Evolutionary conservation across 2,888 invertebrate species (phyloP), one percentile per base, ranked within the genome.

Genomic region (Drosophila maculinotata): DNA sequence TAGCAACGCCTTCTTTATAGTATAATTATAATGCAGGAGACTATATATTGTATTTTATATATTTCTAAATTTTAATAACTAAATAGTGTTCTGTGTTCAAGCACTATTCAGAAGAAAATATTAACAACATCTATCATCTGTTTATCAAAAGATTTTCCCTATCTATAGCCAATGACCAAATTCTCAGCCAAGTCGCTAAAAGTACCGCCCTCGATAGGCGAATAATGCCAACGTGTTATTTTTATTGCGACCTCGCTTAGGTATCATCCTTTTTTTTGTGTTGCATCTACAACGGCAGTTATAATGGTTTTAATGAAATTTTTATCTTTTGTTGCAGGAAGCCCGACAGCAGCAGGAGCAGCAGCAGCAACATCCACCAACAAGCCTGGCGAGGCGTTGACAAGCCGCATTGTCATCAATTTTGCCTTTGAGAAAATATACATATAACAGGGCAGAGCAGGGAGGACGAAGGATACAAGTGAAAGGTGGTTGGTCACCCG

Each of bases 401-500:
- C 83, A 81, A 82, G 86, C 86, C 81, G 77, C 81, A 82, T 81
- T 82, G 81, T 85, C 86, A 81, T 81, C 83, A 85, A 82, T 82
- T 85, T 69, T 72, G 76, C 77, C 62, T 68, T 75, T 48, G 58
- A 65, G 72, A 59, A 58, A 52, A 80, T 64, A 66, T 58, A 56
- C 17, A 68, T 33, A 38, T 6, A 31, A 4, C 2, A 20, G 20
- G 20, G 51, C 23, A 35, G 7, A 35, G 38, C 6, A n/a, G 6
- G 33, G 8, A 25, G 23, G 35, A 53, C 14, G 48, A 36, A 36
- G 57, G 53, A 44, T 20, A 36, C 41, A 57, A 44, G 54, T 36
- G 33, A 56, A 59, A 73, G 68, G 76, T 76, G 72, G 56, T 59
- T 51, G 80, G 69, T 49, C 76, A 73, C 48, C 60, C 62, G 42